Evolutionary conservation across 2,113 vertebrate species (phyloP).

Genomic region (Chlorocebus sabaeus): DNA sequence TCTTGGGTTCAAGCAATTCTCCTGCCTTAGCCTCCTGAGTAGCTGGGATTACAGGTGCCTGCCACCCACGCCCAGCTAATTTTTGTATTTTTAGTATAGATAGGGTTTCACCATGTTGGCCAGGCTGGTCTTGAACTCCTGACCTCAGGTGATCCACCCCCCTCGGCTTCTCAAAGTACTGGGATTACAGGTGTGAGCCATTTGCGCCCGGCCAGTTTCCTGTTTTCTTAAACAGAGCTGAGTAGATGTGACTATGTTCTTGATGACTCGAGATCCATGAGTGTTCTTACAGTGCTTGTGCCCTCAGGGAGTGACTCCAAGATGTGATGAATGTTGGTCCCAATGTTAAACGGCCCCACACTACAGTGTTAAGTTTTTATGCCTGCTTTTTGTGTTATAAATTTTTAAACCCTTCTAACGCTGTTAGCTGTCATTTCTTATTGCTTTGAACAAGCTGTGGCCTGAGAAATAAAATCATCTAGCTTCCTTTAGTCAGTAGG

Average conservation of each 20-base stretch:
- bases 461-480: not conserved
- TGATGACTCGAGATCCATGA: not conserved
- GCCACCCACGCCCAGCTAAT: too few species aligned
- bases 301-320: not conserved
- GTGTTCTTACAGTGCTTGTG: not conserved
- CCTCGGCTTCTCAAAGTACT: too few species aligned
- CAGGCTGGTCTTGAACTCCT: too few species aligned
- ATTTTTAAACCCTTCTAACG: not conserved
- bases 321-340: not conserved
- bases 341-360: not conserved
- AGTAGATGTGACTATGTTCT: not conserved
- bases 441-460: not conserved
- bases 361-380: not conserved
- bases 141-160: too few species aligned
- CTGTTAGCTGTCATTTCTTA: not conserved
- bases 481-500: not conserved
- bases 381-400: slow-evolving; percentile 16
- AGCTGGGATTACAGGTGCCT: too few species aligned
- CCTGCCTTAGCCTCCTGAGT: too few species aligned
- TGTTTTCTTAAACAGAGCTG: not conserved
- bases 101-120: too few species aligned
- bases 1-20: too few species aligned
- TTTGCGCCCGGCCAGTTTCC: not conserved
- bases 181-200: too few species aligned
- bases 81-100: too few species aligned